Evolutionary conservation across 1,140 invertebrate genomes (phyloP), one percentile per base, ranked within the genome.

Genomic region (Phymorhynchus buccinoides): DNA sequence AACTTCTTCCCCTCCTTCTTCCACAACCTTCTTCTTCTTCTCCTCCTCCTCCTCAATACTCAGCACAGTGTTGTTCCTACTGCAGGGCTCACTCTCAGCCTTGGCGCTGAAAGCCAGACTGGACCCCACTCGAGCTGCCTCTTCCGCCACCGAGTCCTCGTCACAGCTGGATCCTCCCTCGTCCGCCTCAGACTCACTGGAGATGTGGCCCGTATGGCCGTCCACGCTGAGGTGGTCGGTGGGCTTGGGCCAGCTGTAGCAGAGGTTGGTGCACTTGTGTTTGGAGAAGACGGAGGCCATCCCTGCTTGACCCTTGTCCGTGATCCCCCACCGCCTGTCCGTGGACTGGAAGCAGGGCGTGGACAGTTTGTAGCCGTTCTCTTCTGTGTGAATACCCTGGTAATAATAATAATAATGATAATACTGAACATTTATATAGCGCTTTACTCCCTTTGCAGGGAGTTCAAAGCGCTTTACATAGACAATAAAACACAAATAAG

Each of bases 191-290:
- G 73, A 16, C 18, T 83, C 44, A 35, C 62, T 68, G 80, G 32
- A 68, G 16, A 14, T 6, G 32, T 3, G 1, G 39, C 0, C 27
- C 14, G n/a, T 9, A 7, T 73, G 32, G 41, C 16, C 80, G 30
- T 62, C 75, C 44, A 27, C 27, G 30, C 32, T 35, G 1, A n/a
- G n/a, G 77, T 79, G 73, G 73, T 82, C n/a, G 16, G 27, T 39
- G 32, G 81, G 81, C 27, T 41, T 83, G 62, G 81, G 81, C 81
- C 81, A 83, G 62, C 32, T 83, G 44, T 81, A 86, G 83, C 86
- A 86, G 44, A 86, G 39, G 79, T 86, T 86, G 85, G 86, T 88
- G 85, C 87, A 88, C 41, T 48, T 78, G 83, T 88, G 87, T 35
- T 75, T 73, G 56, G 68, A 16, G 77, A 88, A 85, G 7, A 83